Conservation (phyloP, 2,113 vertebrate species). For the Riparia riparia region DNA sequence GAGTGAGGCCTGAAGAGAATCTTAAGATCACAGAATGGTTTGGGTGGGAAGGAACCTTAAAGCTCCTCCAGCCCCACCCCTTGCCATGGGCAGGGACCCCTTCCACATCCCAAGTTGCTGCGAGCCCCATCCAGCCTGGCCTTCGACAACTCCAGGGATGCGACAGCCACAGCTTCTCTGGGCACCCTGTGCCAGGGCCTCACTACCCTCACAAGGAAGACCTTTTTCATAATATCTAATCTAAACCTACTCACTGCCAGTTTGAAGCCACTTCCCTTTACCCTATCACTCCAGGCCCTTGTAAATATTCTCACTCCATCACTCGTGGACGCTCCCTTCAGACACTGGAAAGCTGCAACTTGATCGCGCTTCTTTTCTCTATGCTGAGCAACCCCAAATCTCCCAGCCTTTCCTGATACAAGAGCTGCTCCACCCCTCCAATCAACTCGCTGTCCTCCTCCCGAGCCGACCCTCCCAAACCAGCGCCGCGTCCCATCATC, state of each 20-base stretch:
- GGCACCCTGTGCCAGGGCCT: rapidly evolving
- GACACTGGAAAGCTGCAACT: rapidly evolving
- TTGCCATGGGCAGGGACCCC: rapidly evolving
- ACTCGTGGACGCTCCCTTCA: not conserved
- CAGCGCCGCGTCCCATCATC: rapidly evolving
- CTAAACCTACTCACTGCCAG: not conserved
- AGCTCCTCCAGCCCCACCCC: not conserved
- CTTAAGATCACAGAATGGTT: too few species aligned
- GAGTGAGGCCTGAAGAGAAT: rapidly evolving
- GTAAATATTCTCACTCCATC: not conserved
- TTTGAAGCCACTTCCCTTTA: not conserved
- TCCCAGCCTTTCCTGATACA: too few species aligned
- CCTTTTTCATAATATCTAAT: not conserved
- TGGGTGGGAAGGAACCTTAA: rapidly evolving
- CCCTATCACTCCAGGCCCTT: not conserved
- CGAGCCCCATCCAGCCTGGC: rapidly evolving
- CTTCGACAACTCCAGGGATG: not conserved
- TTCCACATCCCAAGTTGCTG: rapidly evolving
- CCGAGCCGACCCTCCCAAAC: rapidly evolving
- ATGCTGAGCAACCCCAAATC: not conserved
- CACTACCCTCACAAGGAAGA: rapidly evolving
- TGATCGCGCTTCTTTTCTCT: not conserved
- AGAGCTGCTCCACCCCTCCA: too few species aligned
- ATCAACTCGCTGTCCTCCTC: rapidly evolving
- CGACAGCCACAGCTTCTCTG: not conserved